Conservation (phyloP, 2,888 invertebrate genomes). For the Tigriopus californicus region DNA sequence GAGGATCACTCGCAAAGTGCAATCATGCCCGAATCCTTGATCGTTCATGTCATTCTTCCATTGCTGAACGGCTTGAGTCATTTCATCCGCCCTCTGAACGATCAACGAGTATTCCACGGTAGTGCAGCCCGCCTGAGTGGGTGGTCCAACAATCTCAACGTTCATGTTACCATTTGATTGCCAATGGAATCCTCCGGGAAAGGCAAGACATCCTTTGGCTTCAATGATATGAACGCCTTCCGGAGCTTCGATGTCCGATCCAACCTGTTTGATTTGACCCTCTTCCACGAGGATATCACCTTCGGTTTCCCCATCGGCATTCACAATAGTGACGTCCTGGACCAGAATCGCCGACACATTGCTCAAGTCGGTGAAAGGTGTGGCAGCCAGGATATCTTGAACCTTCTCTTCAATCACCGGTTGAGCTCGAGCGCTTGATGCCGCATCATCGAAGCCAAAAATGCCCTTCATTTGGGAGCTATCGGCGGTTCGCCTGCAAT, state of each 20-base stretch:
- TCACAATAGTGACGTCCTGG: neutral
- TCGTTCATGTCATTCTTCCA: neutral
- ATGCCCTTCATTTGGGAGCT: too few species aligned
- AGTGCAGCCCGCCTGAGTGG: neutral
- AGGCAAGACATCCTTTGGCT: neutral
- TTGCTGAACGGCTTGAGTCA: neutral
- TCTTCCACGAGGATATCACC: neutral
- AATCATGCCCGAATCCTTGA: too few species aligned
- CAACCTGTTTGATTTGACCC: neutral
- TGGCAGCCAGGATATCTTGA: too few species aligned
- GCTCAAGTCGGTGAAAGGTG: too few species aligned
- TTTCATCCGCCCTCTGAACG: slow-evolving; percentile 5
- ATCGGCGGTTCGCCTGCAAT: too few species aligned
- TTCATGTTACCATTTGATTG: neutral
- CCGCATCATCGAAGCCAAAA: too few species aligned
- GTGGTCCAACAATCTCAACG: neutral
- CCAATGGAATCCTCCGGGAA: neutral
- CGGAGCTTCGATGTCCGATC: neutral
- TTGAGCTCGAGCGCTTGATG: too few species aligned
- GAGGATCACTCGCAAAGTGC: too few species aligned
- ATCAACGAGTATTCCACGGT: neutral
- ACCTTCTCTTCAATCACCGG: too few species aligned
- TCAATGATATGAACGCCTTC: neutral
- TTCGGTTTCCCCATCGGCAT: neutral
- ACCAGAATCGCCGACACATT: neutral